A percentile compares a stretch with the other conserved stretches of the same genome.
These are phyloP conservation scores for Torymus texanus DNA, from an alignment of 2,888 invertebrate species.

Conservation along the genomic window DNA sequence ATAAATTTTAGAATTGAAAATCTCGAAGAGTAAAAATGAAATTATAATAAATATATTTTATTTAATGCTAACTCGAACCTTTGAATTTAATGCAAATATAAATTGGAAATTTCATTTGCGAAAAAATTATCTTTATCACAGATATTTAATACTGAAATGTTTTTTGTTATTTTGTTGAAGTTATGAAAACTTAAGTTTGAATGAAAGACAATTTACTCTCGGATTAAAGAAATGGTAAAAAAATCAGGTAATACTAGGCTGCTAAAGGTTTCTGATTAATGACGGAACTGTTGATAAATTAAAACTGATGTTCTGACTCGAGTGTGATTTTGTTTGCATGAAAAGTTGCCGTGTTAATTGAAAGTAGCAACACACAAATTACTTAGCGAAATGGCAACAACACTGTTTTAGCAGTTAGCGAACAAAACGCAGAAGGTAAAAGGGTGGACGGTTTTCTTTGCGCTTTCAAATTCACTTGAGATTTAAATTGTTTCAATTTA, in stretches of 20 bases:
- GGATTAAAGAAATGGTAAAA: conserved; percentile 15
- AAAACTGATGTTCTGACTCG: conserved; percentile 61
- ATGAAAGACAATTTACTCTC: too few relatives aligned
- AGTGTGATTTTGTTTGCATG: conserved; percentile 57
- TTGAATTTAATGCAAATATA: neutral
- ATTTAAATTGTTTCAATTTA: too few relatives aligned
- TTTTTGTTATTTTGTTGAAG: too few relatives aligned
- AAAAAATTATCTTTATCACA: too few relatives aligned
- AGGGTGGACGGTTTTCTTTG: conserved; percentile 39
- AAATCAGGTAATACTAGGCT: conserved; percentile 52
- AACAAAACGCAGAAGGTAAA: conserved; percentile 45
- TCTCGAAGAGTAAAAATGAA: neutral
- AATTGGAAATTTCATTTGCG: too few relatives aligned
- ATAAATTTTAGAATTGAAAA: too few relatives aligned
- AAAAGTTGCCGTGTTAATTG: conserved; percentile 58
- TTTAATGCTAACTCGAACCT: conserved; percentile 52
- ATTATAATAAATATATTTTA: conserved; percentile 36
- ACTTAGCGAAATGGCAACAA: conserved; percentile 56
- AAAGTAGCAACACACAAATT: conserved; percentile 53
- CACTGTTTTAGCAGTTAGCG: conserved; percentile 54
- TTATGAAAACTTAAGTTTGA: too few relatives aligned
- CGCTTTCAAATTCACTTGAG: neutral
- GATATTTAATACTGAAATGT: too few relatives aligned
- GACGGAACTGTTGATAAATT: conserved; percentile 67
- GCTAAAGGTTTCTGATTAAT: conserved; percentile 66